Base-by-base conservation (phyloP, 2,113 vertebrate genomes). In the Bubalus kerabau region DNA sequence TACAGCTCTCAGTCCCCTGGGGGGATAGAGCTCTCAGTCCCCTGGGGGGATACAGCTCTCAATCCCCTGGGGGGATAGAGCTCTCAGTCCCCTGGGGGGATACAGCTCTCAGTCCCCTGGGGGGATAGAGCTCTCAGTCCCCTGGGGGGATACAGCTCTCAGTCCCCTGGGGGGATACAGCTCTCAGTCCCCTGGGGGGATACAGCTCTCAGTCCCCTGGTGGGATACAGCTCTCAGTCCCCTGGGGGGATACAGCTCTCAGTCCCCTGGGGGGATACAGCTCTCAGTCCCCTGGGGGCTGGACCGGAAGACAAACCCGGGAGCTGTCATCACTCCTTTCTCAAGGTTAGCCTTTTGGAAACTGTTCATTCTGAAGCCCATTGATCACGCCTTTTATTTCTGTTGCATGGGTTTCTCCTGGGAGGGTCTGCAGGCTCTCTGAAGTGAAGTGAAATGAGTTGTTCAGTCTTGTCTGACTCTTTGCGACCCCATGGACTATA, bases 251-350 rank as follows among this genome's bases (percentile, higher is more conserved):
- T 36, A 36, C 36, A 36, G 36, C 36, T 1, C 0, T 26, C 6
- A 8, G 32, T 21, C 15, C 23, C 2, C 3, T 17, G 23, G 32
- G 32, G 60, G 64, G 8, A 13, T 2, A 16, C 1, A 50, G 28
- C 46, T 1, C 0, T 26, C 6, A 8, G 32, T 21, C 15, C 23
- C 2, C 3, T 17, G 23, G 32, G 32, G 6, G 1, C 21, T 7
- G 1, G 26, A 40, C 8, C 1, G 28, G 30, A 32, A 67, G 52
- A 56, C 21, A 76, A 7, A 16, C 32, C 64, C 30, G 36, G 52
- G 46, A 46, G 40, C 30, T 54, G 13, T 5, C 71, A 0, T 14
- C 40, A n/a, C 30, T 28, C n/a, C 24, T 19, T 83, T 43, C 64
- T 76, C 48, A 54, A 11, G 23, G 21, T 11, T 8, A 7, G 6